Evolutionary conservation across 2,888 invertebrate species (phyloP).

Genomic region (Cerastis rubricosa): DNA sequence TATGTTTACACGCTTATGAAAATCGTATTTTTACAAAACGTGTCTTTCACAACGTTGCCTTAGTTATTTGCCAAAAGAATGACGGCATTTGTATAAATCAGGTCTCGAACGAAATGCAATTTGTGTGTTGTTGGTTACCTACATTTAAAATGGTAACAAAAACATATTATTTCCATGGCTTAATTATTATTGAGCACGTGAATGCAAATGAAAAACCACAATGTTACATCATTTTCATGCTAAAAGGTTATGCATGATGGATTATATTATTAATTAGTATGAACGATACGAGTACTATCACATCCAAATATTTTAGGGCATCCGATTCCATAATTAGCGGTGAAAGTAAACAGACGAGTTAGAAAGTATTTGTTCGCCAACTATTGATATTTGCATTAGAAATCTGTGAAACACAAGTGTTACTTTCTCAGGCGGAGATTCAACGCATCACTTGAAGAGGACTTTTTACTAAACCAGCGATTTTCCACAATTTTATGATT

Average conservation of each 20-base stretch:
- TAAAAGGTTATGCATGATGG: slow-evolving; percentile 18
- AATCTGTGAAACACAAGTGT: slow-evolving; percentile 84
- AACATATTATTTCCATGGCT: neutral
- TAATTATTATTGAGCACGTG: neutral
- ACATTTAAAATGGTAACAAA: slow-evolving; percentile 6
- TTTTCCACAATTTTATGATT: slow-evolving; percentile 32
- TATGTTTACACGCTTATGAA: slow-evolving; percentile 56
- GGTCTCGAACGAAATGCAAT: slow-evolving; percentile 1
- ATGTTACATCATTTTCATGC: slow-evolving; percentile 9
- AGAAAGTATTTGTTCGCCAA: slow-evolving; percentile 86
- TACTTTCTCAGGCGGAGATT: slow-evolving; percentile 84
- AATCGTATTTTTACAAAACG: slow-evolving; percentile 54
- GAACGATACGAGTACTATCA: slow-evolving; percentile 46
- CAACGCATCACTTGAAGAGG: slow-evolving; percentile 58
- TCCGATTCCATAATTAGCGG: slow-evolving; percentile 73
- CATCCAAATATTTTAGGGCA: slow-evolving; percentile 72
- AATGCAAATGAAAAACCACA: neutral
- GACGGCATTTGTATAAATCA: slow-evolving; percentile 27
- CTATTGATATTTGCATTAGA: slow-evolving; percentile 88
- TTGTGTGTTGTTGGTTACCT: slow-evolving; percentile 8
- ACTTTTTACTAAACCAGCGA: slow-evolving; percentile 50
- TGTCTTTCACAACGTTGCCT: slow-evolving; percentile 31
- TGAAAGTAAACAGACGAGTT: slow-evolving; percentile 85
- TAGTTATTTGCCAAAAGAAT: slow-evolving; percentile 42
- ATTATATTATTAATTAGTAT: slow-evolving; percentile 47